These are phyloP conservation scores for Pachymerium ferrugineum DNA, from an alignment of 2,888 invertebrate genomes.

Conservation along the genomic window DNA sequence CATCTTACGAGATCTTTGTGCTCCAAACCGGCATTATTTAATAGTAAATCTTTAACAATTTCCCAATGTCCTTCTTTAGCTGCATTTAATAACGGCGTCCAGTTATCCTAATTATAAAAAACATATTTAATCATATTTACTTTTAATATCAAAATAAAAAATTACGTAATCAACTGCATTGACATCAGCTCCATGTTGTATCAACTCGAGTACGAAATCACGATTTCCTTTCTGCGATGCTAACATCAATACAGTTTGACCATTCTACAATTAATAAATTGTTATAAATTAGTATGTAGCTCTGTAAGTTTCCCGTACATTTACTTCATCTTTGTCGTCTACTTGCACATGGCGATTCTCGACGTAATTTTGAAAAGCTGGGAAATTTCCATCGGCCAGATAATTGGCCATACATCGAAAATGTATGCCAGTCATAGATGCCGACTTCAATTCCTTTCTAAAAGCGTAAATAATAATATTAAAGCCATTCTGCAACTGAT, in stretches of 20 bases:
- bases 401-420: slow-evolving; percentile 16
- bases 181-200: slow-evolving; percentile 86
- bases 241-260: slow-evolving; percentile 86
- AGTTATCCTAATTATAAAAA: slow-evolving; percentile 63
- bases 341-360: slow-evolving; percentile 72
- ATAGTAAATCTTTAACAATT: slow-evolving; percentile 72
- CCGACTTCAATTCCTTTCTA: not conserved
- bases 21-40: slow-evolving; percentile 78
- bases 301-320: slow-evolving; percentile 36
- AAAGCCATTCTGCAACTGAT: no score
- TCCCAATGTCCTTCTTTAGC: slow-evolving; percentile 80
- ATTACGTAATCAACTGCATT: slow-evolving; percentile 73
- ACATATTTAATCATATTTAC: not conserved
- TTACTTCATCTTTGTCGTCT: slow-evolving; percentile 81
- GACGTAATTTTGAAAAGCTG: slow-evolving; percentile 72
- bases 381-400: slow-evolving; percentile 56
- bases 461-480: not conserved
- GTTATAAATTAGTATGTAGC: not conserved
- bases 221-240: slow-evolving; percentile 80
- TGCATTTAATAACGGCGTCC: slow-evolving; percentile 86
- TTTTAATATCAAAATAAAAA: not conserved
- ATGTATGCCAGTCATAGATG: not conserved
- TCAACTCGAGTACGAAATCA: slow-evolving; percentile 73
- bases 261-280: slow-evolving; percentile 61
- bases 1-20: slow-evolving; percentile 72